Evolutionary conservation across 2,888 invertebrate genomes (phyloP).

Genomic region (Netelia virgata): DNA sequence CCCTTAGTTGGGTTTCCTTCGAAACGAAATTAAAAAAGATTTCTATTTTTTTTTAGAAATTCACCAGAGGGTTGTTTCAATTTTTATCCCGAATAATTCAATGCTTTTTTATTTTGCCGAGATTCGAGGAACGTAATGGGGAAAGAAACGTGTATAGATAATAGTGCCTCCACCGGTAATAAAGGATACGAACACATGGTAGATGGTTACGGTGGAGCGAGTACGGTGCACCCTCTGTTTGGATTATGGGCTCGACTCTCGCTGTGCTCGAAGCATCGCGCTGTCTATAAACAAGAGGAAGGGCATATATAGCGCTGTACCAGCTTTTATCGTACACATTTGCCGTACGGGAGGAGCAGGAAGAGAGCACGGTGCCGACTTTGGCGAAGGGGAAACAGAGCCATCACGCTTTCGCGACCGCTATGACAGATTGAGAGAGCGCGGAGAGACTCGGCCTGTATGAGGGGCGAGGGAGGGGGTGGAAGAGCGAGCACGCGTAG

Average conservation of each 20-base stretch:
- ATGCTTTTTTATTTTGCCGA: neutral
- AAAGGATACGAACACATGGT: constrained; percentile 79
- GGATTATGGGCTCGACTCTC: constrained; percentile 79
- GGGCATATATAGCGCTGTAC: constrained; percentile 55
- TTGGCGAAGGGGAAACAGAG: constrained; percentile 68
- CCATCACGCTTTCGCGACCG: constrained; percentile 72
- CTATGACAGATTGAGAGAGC: constrained; percentile 76
- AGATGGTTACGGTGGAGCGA: constrained; percentile 81
- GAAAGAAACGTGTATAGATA: constrained; percentile 27
- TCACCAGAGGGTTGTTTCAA: neutral
- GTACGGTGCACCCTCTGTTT: constrained; percentile 80
- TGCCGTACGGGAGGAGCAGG: constrained; percentile 28
- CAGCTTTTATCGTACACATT: constrained; percentile 19
- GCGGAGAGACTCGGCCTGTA: constrained; percentile 56
- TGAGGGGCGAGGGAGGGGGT: constrained; percentile 31
- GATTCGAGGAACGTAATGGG: constrained; percentile 8
- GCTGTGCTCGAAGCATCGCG: constrained; percentile 69
- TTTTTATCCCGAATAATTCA: neutral
- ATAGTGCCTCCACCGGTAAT: constrained; percentile 46
- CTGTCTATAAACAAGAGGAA: constrained; percentile 80
- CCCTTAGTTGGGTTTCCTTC: neutral
- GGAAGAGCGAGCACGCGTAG: constrained; percentile 49
- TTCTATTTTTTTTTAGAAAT: neutral
- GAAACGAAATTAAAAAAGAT: neutral
- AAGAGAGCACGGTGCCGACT: constrained; percentile 37